Base-by-base conservation (phyloP, 2,888 invertebrate species). In the Cybosia mesomella region DNA sequence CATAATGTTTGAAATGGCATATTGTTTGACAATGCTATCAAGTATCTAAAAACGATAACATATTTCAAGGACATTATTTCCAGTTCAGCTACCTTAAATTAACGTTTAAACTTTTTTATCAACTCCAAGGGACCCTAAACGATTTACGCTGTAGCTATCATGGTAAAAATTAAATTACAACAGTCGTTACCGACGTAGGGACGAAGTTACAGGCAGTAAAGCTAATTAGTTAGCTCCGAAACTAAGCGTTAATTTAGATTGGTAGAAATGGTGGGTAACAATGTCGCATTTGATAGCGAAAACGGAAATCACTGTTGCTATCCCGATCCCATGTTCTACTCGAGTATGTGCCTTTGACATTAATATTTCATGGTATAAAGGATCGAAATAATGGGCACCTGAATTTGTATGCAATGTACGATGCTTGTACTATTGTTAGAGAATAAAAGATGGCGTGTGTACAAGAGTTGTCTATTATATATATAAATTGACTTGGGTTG, bases 171-270 rank as follows among this genome's bases (percentile, higher is more conserved):
- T 86, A 88, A 90, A 90, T 89, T 88, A 89, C 87, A 83, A 76
- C 82, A 85, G 86, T 84, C 87, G 86, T 89, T 87, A 85, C 85
- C 66, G 67, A 69, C 73, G 74, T 75, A 75, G 84, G 83, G 82
- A 79, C 81, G 75, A 76, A 86, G 85, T 89, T 84, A 89, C 85
- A 80, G 85, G 84, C 87, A 89, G 88, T 88, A 88, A 87, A 91
- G 83, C 87, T 90, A 91, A 92, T 92, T 92, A 91, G 88, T 85
- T 86, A 88, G 88, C 87, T 85, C 83, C 85, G 85, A 87, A 91
- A 91, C 90, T 91, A 88, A 88, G 89, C 89, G 89, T 88, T 91
- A 91, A 92, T 91, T 91, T 88, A 81, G 83, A 85, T 86, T 79
- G 80, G 81, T 18, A 54, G 63, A 54, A 63, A 63, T 54, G 76